Evolutionary conservation across 2,888 invertebrate species (phyloP).

Genomic region (Lacanobia oleracea): DNA sequence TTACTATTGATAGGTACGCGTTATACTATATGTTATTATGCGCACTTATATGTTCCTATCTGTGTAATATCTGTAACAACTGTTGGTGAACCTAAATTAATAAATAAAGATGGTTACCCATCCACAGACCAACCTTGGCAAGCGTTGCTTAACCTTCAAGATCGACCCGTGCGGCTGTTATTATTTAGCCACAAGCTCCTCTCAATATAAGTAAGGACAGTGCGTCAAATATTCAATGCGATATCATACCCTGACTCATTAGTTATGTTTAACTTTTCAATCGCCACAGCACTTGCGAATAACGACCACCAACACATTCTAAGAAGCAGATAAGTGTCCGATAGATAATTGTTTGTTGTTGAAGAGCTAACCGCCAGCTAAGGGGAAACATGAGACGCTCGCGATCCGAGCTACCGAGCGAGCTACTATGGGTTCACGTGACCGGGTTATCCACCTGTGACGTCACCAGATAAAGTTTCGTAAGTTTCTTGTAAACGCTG

Average conservation of each 20-base stretch:
- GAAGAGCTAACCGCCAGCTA: slow-evolving; percentile 67
- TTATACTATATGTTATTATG: no score
- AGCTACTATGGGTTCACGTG: slow-evolving; percentile 74
- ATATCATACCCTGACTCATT: not conserved
- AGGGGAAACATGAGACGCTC: slow-evolving; percentile 70
- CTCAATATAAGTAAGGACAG: no score
- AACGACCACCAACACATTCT: slow-evolving; percentile 10
- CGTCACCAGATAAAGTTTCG: slow-evolving; percentile 63
- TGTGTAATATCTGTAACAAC: no score
- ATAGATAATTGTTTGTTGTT: slow-evolving; percentile 46
- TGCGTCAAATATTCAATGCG: no score
- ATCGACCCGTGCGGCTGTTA: no score
- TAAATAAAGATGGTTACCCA: no score
- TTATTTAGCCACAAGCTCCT: no score
- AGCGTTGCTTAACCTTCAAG: no score
- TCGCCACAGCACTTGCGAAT: not conserved
- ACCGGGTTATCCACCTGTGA: slow-evolving; percentile 72
- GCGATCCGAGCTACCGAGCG: slow-evolving; percentile 33
- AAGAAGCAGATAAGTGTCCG: slow-evolving; percentile 17
- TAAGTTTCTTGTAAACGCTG: slow-evolving; percentile 26
- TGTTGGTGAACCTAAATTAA: no score
- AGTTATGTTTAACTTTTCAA: not conserved
- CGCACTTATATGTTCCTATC: no score
- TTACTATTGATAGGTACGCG: no score
- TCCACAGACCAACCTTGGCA: no score